Base-by-base conservation (phyloP, 1,140 invertebrate species). In the Neotoxoptera formosana region DNA sequence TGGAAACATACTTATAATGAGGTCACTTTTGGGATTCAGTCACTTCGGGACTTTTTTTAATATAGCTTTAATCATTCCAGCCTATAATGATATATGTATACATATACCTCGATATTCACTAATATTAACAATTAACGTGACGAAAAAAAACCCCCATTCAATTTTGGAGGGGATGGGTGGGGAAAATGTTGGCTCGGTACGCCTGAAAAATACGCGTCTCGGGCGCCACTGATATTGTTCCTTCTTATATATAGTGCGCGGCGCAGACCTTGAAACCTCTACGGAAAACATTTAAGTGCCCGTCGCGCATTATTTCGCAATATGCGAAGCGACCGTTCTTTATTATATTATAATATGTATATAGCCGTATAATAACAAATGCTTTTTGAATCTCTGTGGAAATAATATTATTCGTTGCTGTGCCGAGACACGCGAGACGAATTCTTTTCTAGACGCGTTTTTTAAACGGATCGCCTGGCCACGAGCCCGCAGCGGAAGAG, bases 241-340 rank as follows among this genome's bases (percentile, higher is more conserved):
- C 17, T 76, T n/a, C 9, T 67, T 67, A 67, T 41, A 67, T 41
- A 41, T 41, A 2, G 30, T n/a, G 60, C n/a, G 21, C 14, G n/a
- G 17, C 14, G 30, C n/a, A n/a, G 60, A 76, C 60, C 60, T 76
- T 76, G 60, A 34, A 76, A 76, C 60, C 30, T 76, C 60, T 14
- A 76, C 30, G 17, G 60, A 76, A 76, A 76, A 76, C 60, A 76
- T 76, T 76, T 76, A 76, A 76, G 60, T 76, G 60, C 60, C n/a
- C 6, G 14, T 76, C 60, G 30, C 60, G 30, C n/a, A 76, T 76
- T 76, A 76, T 76, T 76, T 76, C n/a, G 14, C 60, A 76, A 76
- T 76, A 30, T n/a, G 30, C 30, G 4, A 1, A 76, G 60, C 60
- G 60, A 17, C 17, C 60, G 60, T 76, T 76, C 60, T 76, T 6